Conservation (phyloP, 2,888 invertebrate species). For the Plusia festucae region DNA sequence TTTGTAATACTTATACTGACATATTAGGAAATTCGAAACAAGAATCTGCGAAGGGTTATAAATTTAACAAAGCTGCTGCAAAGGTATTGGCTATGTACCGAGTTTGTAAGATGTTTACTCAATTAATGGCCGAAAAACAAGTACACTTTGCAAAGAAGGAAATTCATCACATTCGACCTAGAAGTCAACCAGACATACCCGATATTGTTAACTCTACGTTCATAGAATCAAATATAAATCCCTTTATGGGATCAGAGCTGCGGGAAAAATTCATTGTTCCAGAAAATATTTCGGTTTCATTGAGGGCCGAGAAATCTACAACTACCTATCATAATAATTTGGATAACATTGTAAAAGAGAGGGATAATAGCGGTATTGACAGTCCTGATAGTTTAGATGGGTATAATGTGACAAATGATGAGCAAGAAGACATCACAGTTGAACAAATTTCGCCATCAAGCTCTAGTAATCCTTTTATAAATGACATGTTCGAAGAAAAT, state of each 20-base stretch:
- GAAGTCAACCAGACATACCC: constrained; percentile 76
- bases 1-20: constrained; percentile 51
- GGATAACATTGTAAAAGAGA: constrained; percentile 21
- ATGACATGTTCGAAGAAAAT: constrained; percentile 70
- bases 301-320: constrained; percentile 74
- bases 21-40: constrained; percentile 21
- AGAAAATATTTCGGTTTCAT: constrained; percentile 79
- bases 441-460: constrained; percentile 66
- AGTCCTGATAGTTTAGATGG: constrained; percentile 65
- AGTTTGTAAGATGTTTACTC: constrained; percentile 75
- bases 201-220: constrained; percentile 86
- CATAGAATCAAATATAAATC: constrained; percentile 68
- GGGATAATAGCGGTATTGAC: constrained; percentile 45
- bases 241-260: constrained; percentile 67
- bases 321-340: constrained; percentile 43
- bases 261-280: constrained; percentile 79
- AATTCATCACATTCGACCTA: constrained; percentile 45
- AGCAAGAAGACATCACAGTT: constrained; percentile 65
- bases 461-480: constrained; percentile 75
- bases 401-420: constrained; percentile 59
- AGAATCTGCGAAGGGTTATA: constrained; percentile 42
- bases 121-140: constrained; percentile 62
- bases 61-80: constrained; percentile 72
- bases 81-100: constrained; percentile 76
- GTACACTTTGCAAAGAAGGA: constrained; percentile 46